Conservation (phyloP, 2,797 vertebrate genomes). For the Yasuhikotakia modesta region DNA sequence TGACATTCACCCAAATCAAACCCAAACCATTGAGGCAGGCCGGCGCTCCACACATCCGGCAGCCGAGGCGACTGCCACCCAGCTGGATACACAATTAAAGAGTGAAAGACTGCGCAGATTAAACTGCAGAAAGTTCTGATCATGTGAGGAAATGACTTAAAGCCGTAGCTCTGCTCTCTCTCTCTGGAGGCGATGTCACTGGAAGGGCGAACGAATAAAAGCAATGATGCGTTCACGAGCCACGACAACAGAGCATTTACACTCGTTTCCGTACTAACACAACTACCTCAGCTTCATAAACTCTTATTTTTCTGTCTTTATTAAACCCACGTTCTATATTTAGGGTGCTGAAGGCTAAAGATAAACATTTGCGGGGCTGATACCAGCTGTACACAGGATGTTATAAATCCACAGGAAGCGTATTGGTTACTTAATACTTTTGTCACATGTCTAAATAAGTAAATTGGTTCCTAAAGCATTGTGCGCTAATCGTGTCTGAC, state of each 20-base stretch:
- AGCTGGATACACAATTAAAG: conserved; percentile 56
- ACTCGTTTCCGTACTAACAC: conserved; percentile 25
- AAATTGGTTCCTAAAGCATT: background rate
- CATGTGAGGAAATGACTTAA: conserved; percentile 46
- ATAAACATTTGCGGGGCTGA: background rate
- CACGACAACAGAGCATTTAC: conserved; percentile 23
- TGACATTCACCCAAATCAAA: conserved; percentile 17
- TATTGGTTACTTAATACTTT: background rate
- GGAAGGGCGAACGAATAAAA: conserved; percentile 39
- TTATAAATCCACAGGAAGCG: background rate
- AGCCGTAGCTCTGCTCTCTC: conserved; percentile 21
- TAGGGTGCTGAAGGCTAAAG: background rate
- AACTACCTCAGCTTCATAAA: conserved; percentile 13
- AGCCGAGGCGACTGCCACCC: conserved; percentile 28
- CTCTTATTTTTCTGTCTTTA: conserved; percentile 28
- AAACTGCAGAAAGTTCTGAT: conserved; percentile 45
- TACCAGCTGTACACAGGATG: background rate
- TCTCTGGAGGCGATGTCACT: conserved; percentile 42
- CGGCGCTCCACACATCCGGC: conserved; percentile 6
- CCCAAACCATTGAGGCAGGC: conserved; percentile 4
- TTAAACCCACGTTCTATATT: background rate
- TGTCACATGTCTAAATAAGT: background rate
- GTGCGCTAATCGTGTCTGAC: background rate
- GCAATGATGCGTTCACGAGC: conserved; percentile 20
- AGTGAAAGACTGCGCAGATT: conserved; percentile 44